Evolutionary conservation across 2,888 invertebrate genomes (phyloP), one percentile per base, ranked within the genome.

Genomic region (Lamproptera curius): DNA sequence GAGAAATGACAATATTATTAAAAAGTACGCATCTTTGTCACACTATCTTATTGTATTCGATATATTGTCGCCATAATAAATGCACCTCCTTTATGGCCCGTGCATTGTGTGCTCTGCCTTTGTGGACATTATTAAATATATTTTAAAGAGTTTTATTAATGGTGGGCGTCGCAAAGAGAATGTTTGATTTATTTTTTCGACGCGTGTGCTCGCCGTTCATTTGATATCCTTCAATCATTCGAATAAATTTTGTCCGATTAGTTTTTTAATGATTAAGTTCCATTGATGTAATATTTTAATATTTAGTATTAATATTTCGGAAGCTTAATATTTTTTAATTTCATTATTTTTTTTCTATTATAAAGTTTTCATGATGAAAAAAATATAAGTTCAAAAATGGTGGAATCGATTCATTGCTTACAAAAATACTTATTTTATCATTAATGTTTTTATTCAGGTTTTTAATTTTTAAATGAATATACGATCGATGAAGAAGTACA

Each of bases 1-100:
- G 85, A 87, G 87, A 87, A 87, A 87, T 87, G 87, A 87, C 86
- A 85, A 85, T 87, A 87, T 87, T 87, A 87, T 87, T 87, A 87
- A 87, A 87, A 87, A 87, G 82, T 85, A 82, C 77, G 76, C 82
- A 63, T 85, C 85, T 84, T 86, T 86, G 86, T 87, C 85, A 86
- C 87, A 76, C 79, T 85, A 87, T 87, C 87, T 87, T 87, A 86
- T 87, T 87, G 87, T 87, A 70, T 87, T 83, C 83, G 67, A 85
- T 86, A 86, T 86, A 87, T 87, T 87, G 87, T 87, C 87, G 72
- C 85, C 66, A 81, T 86, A 86, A 87, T 86, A 87, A 87, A 87
- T 87, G 87, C 84, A 79, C 81, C 76, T 73, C 82, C 82, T 85
- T 86, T 84, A 85, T 80, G 81, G 80, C 69, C 69, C 64, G 75